Evolutionary conservation across 2,113 vertebrate genomes (phyloP).

Genomic region (Phoenicopterus ruber): DNA sequence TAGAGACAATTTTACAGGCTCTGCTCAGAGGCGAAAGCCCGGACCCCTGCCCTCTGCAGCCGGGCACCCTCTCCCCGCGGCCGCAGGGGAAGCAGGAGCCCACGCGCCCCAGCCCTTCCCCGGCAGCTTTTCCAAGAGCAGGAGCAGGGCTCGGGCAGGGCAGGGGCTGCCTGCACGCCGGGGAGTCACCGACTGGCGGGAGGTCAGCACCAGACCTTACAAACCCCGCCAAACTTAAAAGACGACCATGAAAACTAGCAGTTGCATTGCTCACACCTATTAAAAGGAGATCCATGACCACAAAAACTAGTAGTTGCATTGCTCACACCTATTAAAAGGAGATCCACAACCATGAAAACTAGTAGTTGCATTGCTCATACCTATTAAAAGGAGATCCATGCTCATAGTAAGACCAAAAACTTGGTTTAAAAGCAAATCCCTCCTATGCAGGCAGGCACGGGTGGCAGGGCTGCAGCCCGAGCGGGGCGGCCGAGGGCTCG

Average conservation of each 20-base stretch:
- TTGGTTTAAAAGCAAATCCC: not conserved
- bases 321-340: fast-evolving
- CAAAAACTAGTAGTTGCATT: fast-evolving
- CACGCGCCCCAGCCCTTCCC: fast-evolving
- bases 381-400: fast-evolving
- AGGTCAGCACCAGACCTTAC: not conserved
- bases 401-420: fast-evolving
- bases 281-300: fast-evolving
- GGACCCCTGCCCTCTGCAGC: too few relatives aligned
- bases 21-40: not conserved
- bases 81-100: not conserved
- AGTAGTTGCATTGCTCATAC: fast-evolving
- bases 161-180: not conserved
- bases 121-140: not conserved
- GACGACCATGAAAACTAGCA: fast-evolving
- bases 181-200: fast-evolving
- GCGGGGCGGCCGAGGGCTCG: fast-evolving
- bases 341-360: fast-evolving
- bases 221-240: fast-evolving
- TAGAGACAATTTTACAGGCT: not conserved
- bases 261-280: fast-evolving
- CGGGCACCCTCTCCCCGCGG: not conserved
- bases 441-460: fast-evolving
- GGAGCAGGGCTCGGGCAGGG: not conserved
- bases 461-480: not conserved